These are phyloP conservation scores for Eubucco bourcierii DNA, from an alignment of 2,113 vertebrate species.

Conservation along the genomic window DNA sequence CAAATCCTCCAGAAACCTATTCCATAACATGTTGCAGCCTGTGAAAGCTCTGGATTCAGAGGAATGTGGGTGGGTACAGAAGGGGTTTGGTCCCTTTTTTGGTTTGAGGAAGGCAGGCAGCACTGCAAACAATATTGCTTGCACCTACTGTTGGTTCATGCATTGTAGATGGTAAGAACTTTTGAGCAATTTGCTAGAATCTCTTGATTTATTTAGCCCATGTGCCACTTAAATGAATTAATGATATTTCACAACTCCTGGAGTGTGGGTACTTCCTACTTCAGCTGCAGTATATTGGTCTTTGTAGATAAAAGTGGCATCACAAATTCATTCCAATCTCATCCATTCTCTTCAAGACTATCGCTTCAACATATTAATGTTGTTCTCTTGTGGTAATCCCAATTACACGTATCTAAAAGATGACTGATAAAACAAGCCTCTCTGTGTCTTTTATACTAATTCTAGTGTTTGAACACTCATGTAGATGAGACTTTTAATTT, in stretches of 20 bases:
- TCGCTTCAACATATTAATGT: not conserved
- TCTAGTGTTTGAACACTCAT: not conserved
- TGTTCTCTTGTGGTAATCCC: not conserved
- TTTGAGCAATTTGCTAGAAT: not conserved
- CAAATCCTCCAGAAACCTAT: fast-evolving
- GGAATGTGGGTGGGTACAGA: not conserved
- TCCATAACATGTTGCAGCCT: not conserved
- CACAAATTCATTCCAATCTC: not conserved
- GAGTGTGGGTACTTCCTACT: not conserved
- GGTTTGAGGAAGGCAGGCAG: not conserved
- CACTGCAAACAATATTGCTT: not conserved
- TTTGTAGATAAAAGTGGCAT: not conserved
- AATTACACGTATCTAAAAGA: not conserved
- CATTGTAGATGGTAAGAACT: not conserved
- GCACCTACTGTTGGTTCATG: not conserved
- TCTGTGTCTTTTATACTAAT: not conserved
- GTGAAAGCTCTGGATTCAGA: not conserved
- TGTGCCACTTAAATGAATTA: not conserved
- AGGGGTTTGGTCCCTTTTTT: not conserved
- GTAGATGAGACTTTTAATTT: not conserved
- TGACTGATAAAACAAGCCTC: not conserved
- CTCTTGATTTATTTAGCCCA: not conserved
- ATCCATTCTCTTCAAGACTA: not conserved
- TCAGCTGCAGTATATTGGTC: not conserved
- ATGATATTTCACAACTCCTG: not conserved